Evolutionary conservation across 2,113 vertebrate genomes (phyloP), one percentile per base, ranked within the genome.

Genomic region (Notarius quadriscutis): DNA sequence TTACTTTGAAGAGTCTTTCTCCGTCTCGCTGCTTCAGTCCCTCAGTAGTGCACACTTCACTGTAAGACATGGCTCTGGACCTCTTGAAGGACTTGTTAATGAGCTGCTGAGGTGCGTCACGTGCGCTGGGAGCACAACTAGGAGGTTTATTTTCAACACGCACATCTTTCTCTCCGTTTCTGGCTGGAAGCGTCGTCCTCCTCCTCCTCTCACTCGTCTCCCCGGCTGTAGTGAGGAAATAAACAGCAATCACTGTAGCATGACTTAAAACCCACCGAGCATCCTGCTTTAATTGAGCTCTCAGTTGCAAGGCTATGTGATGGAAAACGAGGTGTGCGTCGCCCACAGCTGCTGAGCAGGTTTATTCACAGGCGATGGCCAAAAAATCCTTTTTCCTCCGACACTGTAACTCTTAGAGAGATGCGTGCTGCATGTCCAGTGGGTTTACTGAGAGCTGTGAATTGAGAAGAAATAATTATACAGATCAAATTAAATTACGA

Each of bases 161-260:
- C 58, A 34, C 67, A 1, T 57, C 3, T 17, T 50, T 77, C 75
- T 60, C 51, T 78, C 51, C 51, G 58, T 71, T 75, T 75, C 14
- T 80, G 60, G 41, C 60, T 41, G 69, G 82, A 20, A 87, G 67
- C 57, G 2, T 57, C 14, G 62, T 67, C 58, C 11, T 83, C 57
- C 22, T n/a, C 55, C 51, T 60, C 81, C 60, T 79, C 51, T 34
- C 50, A 27, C 60, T 67, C 48, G 27, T 77, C 60, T 65, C 30
- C 20, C 60, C 30, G 30, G 41, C 69, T 80, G 25, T 30, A 77
- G 67, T 67, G 55, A 87, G 81, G 79, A 91, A 89, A 89, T 89
- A 88, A 91, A 89, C 90, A 89, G 87, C 72, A 74, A 79, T 87
- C 86, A 85, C 84, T 87, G 90, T 90, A 86, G 83, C 90, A 84